Base-by-base conservation (phyloP, 2,888 invertebrate species). In the Cataglyphis cursor region DNA sequence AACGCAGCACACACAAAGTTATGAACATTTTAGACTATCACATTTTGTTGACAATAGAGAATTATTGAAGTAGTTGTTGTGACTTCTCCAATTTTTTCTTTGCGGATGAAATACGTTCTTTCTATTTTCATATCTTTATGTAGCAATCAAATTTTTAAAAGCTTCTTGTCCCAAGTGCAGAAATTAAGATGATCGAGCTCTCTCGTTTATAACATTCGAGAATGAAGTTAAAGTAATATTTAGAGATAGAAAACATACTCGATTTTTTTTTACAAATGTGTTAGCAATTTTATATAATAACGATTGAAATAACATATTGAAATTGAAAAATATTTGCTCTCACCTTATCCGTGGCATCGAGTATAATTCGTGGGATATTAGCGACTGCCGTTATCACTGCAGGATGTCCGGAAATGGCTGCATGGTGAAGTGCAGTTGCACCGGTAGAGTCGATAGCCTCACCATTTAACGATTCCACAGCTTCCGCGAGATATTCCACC, bases 371-470 rank as follows among this genome's bases (percentile, higher is more conserved):
- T 62, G 93, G 92, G 62, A 93, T 91, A 44, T 89, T 93, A 57
- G 97, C 95, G 35, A 98, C 95, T 64, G 97, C 95, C 68, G 96
- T 96, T 3, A 97, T 96, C 24, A 97, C 96, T 31, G 96, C 95
- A 0, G 96, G 95, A 94, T 98, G 97, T 0, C 98, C 98, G 44
- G 97, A 96, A 66, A 97, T 96, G 0, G 98, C 97, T 0, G 98
- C 98, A 84, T 97, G 96, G 90, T 97, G 97, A 12, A 98, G 96
- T 0, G 98, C 97, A 3, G 97, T 97, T 92, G 97, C 97, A 0
- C 97, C 97, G 38, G 97, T 97, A 84, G 96, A 95, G 93, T 98
- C 98, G 28, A 95, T 95, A 10, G 96, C 96, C 87, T 96, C 96
- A 59, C 96, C 94, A 82, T 95, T 95, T 75, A 98, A 95, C 82